phyloP scores from a whole-genome alignment of 2,113 vertebrate species.

The Xiphophorus maculatus region DNA sequence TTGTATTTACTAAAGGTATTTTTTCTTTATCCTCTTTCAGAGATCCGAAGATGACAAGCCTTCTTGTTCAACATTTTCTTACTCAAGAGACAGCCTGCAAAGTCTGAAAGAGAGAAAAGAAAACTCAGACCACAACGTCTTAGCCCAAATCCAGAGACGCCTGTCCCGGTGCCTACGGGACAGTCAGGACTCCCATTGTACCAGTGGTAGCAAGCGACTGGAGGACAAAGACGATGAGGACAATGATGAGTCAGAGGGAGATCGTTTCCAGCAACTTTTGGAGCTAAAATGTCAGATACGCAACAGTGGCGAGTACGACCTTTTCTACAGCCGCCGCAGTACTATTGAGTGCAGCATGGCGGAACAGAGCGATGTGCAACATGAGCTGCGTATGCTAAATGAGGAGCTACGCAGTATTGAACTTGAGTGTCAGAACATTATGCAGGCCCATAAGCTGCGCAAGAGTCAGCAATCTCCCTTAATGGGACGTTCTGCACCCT shows the following conservation, averaged over 20 bases:
- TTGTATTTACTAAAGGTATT: background rate
- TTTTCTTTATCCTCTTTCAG: slow-evolving; percentile 70
- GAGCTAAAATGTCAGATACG: slow-evolving; percentile 95
- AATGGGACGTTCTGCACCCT: slow-evolving; percentile 36
- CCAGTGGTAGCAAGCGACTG: slow-evolving; percentile 67
- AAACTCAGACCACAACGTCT: slow-evolving; percentile 87
- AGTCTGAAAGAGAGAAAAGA: slow-evolving; percentile 84
- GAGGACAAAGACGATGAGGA: slow-evolving; percentile 76
- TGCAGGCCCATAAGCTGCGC: slow-evolving; percentile 90
- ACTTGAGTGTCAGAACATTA: slow-evolving; percentile 96
- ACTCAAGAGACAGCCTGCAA: slow-evolving; percentile 85
- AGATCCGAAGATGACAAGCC: slow-evolving; percentile 88
- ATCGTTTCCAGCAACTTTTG: slow-evolving; percentile 91
- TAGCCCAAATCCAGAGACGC: slow-evolving; percentile 80
- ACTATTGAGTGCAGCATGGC: slow-evolving; percentile 87
- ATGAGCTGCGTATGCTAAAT: slow-evolving; percentile 93
- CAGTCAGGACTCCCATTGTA: slow-evolving; percentile 70
- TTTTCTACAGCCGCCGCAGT: slow-evolving; percentile 93
- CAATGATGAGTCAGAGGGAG: slow-evolving; percentile 84
- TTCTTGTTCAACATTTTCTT: slow-evolving; percentile 89
- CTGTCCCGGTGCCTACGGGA: slow-evolving; percentile 80
- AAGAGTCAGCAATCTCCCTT: slow-evolving; percentile 84
- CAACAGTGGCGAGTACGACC: slow-evolving; percentile 90
- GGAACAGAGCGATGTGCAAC: slow-evolving; percentile 86
- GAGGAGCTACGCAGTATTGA: slow-evolving; percentile 95